A percentile compares a stretch with the other conserved stretches of the same genome.
Conservation (phyloP, 2,797 vertebrate species). For the Ficedula albicollis region DNA sequence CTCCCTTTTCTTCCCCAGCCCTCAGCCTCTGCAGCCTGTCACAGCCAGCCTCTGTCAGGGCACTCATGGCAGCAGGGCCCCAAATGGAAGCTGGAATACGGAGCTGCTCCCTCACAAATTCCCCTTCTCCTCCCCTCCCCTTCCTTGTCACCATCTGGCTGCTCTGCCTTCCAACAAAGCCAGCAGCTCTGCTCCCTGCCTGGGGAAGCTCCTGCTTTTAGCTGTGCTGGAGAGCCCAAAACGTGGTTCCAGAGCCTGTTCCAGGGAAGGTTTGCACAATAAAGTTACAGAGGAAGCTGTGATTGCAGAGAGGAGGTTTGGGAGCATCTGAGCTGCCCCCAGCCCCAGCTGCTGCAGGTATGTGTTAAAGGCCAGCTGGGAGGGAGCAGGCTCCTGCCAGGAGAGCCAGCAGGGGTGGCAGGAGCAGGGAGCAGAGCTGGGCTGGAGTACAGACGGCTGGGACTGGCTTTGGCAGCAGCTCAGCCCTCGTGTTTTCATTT, state of each 20-base stretch:
- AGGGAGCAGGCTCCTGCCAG: not conserved
- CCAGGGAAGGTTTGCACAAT: not conserved
- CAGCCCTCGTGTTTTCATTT: not conserved
- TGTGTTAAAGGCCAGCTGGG: constrained; percentile 22
- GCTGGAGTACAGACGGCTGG: not conserved
- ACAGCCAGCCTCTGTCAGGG: not conserved
- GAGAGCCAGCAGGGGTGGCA: not conserved
- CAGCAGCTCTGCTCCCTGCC: not conserved
- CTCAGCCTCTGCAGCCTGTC: not conserved
- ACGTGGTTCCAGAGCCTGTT: not conserved
- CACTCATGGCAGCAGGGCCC: not conserved
- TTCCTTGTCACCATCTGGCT: constrained; percentile 13
- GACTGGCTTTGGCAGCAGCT: constrained; percentile 14
- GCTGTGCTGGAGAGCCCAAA: not conserved
- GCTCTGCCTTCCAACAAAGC: constrained; percentile 1
- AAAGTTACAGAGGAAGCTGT: not conserved
- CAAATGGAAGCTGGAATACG: not conserved
- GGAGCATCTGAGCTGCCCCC: not conserved
- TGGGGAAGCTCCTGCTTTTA: constrained; percentile 1
- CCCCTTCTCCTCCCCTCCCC: not conserved
- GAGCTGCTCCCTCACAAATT: not conserved
- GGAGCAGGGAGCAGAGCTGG: not conserved
- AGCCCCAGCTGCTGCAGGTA: not conserved
- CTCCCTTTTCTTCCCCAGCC: not conserved
- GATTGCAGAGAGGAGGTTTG: not conserved